Base-by-base conservation (phyloP, 2,797 vertebrate genomes). In the Discoglossus pictus region DNA sequence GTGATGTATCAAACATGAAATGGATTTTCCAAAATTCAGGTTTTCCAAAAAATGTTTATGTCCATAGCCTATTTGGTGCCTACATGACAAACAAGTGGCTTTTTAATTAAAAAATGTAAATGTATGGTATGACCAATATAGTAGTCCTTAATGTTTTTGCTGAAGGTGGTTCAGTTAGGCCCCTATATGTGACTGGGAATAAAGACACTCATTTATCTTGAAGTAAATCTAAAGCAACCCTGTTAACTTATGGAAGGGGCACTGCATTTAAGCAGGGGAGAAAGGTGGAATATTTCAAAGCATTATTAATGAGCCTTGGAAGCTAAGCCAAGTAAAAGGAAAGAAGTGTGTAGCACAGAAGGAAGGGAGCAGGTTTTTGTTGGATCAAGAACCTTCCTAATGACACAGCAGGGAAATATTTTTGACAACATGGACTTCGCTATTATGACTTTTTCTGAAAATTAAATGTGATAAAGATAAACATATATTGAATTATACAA, bases 401-500 rank as follows among this genome's bases (percentile, higher is more conserved):
- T 63, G 67, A 70, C 60, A 63, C 67, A 62, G 52, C 23, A 11
- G 59, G 59, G 67, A 56, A 70, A 55, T 69, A 61, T 24, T 69
- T 17, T 61, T 62, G 24, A 61, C 65, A 52, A 52, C 36, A 46
- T 51, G 40, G 44, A 35, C 60, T 24, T 34, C 39, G 40, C 52
- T 34, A 18, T 52, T 38, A 11, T 16, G 40, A 40, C n/a, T 31
- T 27, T 54, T 73, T 4, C 53, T 44, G 16, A 25, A 73, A 3
- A 17, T 18, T 38, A 64, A 60, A 43, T 62, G 67, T 74, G 39
- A 51, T n/a, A 52, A 54, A 72, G 53, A 59, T 55, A 73, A 69
- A 77, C 76, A 79, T 16, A 2, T 61, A 71, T 50, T 52, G 75
- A 40, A 74, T 44, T 46, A 43, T 58, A 69, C 80, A 79, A 76